phyloP scores from a whole-genome alignment of 2,888 invertebrate genomes.

The Dexiosoma caninum region DNA sequence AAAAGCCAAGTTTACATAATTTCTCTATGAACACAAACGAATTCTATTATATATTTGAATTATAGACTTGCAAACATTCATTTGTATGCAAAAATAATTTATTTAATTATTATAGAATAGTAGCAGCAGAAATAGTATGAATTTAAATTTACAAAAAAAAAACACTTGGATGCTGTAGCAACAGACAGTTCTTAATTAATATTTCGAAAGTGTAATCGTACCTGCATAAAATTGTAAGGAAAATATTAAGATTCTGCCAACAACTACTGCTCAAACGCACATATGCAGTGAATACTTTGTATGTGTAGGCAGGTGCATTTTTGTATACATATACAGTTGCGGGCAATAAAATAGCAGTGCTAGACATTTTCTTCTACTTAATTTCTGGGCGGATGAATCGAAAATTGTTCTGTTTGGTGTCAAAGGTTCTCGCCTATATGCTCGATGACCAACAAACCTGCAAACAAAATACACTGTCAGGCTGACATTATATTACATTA shows the following conservation, averaged over 20 bases:
- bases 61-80: neutral
- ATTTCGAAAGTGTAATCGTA: neutral
- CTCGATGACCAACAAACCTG: no score
- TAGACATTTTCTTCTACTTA: no score
- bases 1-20: neutral
- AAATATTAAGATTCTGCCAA: conserved; percentile 10
- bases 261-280: neutral
- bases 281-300: no score
- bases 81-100: conserved; percentile 3
- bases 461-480: no score
- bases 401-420: no score
- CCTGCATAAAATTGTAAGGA: conserved; percentile 16
- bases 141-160: conserved; percentile 4
- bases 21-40: neutral
- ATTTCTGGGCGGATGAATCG: no score
- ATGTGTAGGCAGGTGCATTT: no score
- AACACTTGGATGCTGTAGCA: neutral
- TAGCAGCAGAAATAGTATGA: neutral
- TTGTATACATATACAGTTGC: no score
- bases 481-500: no score
- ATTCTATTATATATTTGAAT: neutral
- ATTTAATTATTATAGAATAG: conserved; percentile 19
- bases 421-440: no score
- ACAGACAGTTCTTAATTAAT: conserved; percentile 27
- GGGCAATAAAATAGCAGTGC: no score